phyloP scores from a whole-genome alignment of 2,888 invertebrate genomes.

The Heliconius aoede region DNA sequence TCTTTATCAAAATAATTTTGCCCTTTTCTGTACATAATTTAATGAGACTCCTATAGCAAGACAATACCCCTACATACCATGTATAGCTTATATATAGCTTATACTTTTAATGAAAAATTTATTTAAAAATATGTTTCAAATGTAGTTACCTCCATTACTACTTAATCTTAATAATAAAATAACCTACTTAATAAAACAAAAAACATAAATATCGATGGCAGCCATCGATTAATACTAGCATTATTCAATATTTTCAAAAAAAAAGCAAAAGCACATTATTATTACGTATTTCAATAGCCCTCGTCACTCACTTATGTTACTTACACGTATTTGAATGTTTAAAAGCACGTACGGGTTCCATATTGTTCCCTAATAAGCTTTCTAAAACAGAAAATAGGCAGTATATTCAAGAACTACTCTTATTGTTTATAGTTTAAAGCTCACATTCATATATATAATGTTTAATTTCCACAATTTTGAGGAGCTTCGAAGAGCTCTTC shows the following conservation, averaged over 20 bases:
- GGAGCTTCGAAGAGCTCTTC: conserved; percentile 46
- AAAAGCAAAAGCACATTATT: conserved; percentile 3
- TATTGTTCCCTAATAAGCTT: conserved; percentile 33
- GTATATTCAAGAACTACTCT: conserved; percentile 7
- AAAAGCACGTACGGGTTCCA: conserved; percentile 44
- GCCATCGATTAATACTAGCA: background rate
- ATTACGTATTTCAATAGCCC: conserved; percentile 23
- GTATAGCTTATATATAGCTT: no score
- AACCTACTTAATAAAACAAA: no score
- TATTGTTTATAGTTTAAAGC: conserved; percentile 14
- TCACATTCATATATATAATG: conserved; percentile 24
- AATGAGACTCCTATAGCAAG: no score
- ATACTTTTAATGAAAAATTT: no score
- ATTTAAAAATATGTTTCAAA: no score
- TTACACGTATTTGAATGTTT: conserved; percentile 50
- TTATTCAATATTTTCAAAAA: background rate
- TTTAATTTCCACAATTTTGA: conserved; percentile 37
- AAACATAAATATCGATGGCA: background rate
- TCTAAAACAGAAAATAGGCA: background rate
- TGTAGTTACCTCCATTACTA: no score
- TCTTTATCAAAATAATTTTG: no score
- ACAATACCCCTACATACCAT: no score
- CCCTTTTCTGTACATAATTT: no score
- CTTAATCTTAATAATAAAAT: no score
- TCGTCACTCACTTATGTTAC: conserved; percentile 35